phyloP scores from a whole-genome alignment of 2,888 invertebrate species.

The Lochmaea capreae region DNA sequence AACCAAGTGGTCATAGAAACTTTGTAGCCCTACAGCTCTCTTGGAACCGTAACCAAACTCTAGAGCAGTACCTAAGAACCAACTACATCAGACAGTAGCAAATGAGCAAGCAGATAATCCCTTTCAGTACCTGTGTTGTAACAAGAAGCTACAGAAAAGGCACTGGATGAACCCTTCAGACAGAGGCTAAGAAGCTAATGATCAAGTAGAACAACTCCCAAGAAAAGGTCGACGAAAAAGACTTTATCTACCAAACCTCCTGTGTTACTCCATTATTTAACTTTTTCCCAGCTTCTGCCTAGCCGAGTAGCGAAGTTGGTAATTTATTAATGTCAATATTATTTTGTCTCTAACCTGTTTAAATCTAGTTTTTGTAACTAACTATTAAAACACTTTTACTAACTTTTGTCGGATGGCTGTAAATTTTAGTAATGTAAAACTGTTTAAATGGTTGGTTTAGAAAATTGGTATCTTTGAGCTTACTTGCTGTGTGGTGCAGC shows the following conservation, averaged over 20 bases:
- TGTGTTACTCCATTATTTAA: conserved; percentile 10
- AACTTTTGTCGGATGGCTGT: neutral
- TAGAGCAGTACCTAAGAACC: too few relatives aligned
- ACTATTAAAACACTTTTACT: neutral
- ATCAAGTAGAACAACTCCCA: too few relatives aligned
- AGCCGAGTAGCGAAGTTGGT: conserved; percentile 6
- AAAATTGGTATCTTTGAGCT: conserved; percentile 48
- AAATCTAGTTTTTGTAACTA: neutral
- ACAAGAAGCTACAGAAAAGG: too few relatives aligned
- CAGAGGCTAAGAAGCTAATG: too few relatives aligned
- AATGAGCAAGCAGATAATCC: too few relatives aligned
- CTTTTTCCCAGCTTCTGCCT: conserved; percentile 22
- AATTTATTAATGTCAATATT: neutral
- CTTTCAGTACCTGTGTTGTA: too few relatives aligned
- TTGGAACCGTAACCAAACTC: too few relatives aligned
- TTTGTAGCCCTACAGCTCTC: too few relatives aligned
- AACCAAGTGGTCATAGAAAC: too few relatives aligned
- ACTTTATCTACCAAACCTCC: neutral
- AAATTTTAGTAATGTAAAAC: neutral
- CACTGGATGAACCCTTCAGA: too few relatives aligned
- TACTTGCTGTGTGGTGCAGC: conserved; percentile 65
- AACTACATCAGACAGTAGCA: too few relatives aligned
- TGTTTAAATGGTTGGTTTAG: neutral
- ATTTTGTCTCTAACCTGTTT: neutral
- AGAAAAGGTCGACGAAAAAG: too few relatives aligned